Base-by-base conservation (phyloP, 1,140 invertebrate species). In the Cryptotermes secundus region DNA sequence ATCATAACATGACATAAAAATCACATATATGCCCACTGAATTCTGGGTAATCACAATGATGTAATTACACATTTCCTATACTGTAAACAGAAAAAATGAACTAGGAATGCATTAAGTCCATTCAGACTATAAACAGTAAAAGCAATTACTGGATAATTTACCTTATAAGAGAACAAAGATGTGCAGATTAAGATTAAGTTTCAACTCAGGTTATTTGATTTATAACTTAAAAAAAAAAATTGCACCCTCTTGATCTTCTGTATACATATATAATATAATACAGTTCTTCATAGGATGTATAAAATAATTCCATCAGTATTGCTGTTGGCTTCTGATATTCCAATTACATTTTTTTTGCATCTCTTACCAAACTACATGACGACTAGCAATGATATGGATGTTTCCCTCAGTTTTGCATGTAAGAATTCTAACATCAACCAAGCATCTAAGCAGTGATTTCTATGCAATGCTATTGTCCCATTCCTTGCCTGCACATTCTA, bases 371-470 rank as follows among this genome's bases (percentile, higher is more conserved):
- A 83, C 83, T 79, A 65, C 45, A 49, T 34, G 26, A 38, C 53
- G 83, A 83, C 83, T 83, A 83, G 83, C 59, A 83, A 83, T 83
- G 83, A 83, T 83, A 83, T 83, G 83, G 53, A 83, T 65, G 45
- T 83, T 79, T 38, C 35, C 65, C 59, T 83, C 49, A 38, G 59
- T 72, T 72, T 72, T 72, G 59, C 59, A 72, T 6, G 7, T 72
- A 72, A 31, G n/a, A 72, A 72, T 72, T 72, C 59, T 72, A 72
- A 72, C 59, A 72, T 72, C 59, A 72, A 72, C 59, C 59, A 72
- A 72, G 59, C 59, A 72, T n/a, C 59, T 72, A 72, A 72, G 59
- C 59, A 31, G n/a, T 72, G 59, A 72, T 26, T 31, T 72, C 59
- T 72, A 72, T 72, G 59, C 59, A 72, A 72, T 6, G 31, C 59